phyloP scores from a whole-genome alignment of 1,140 invertebrate genomes.

The Temnothorax curvispinosus region DNA sequence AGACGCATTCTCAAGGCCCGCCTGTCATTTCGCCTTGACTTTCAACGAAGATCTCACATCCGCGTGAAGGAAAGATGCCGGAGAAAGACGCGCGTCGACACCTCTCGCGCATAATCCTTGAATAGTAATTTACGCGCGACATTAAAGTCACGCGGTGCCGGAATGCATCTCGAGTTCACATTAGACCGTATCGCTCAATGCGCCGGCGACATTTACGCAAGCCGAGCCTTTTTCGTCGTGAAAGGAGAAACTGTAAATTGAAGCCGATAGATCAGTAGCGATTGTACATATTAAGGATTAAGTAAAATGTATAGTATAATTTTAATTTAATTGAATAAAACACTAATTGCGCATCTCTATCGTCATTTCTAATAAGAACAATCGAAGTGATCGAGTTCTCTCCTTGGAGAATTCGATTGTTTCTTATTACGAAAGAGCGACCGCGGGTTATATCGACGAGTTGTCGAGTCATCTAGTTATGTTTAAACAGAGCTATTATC shows the following conservation, averaged over 20 bases:
- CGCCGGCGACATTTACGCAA: neutral
- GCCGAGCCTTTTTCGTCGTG: neutral
- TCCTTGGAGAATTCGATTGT: neutral
- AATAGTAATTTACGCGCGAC: neutral
- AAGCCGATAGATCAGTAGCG: neutral
- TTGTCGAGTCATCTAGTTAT: neutral
- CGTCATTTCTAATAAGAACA: neutral
- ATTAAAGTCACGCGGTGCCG: neutral
- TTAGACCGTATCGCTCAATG: neutral
- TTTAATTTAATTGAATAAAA: conserved; percentile 15
- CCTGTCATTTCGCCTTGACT: neutral
- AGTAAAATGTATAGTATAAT: neutral
- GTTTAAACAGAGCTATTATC: neutral
- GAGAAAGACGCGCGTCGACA: neutral
- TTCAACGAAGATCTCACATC: conserved; percentile 18
- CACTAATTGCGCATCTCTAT: neutral
- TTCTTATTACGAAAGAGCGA: neutral
- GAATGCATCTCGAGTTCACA: neutral
- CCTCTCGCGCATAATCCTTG: neutral
- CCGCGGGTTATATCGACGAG: neutral
- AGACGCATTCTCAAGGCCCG: neutral
- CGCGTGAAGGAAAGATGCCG: neutral
- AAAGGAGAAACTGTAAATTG: conserved; percentile 27
- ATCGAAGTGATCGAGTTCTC: neutral
- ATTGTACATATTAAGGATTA: conserved; percentile 34